phyloP scores from a whole-genome alignment of 2,113 vertebrate genomes.

The Pachycephala philippinensis region DNA sequence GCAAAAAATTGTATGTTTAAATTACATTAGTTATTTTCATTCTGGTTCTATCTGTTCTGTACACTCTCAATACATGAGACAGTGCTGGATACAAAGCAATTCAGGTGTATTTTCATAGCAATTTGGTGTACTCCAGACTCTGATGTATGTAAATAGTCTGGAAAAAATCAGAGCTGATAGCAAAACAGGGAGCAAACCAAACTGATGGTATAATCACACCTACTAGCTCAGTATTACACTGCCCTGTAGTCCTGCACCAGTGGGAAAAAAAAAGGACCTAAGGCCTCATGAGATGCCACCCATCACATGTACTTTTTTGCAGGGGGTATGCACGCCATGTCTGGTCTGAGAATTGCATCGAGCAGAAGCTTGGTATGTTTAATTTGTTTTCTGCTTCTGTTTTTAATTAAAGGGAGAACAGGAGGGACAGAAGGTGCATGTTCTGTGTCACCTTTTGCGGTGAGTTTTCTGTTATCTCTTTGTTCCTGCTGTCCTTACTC shows the following conservation, averaged over 20 bases:
- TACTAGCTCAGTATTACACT: background rate
- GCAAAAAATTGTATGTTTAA: background rate
- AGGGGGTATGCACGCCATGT: background rate
- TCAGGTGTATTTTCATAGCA: background rate
- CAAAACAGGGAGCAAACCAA: background rate
- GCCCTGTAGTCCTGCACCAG: background rate
- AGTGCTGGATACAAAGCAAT: background rate
- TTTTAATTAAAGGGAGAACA: conserved; percentile 33
- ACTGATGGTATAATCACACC: background rate
- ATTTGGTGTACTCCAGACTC: background rate
- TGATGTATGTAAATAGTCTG: background rate
- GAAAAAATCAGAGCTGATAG: background rate
- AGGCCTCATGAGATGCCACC: background rate
- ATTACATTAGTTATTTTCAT: background rate
- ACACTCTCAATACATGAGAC: background rate
- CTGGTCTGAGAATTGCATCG: background rate
- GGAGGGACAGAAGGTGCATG: background rate
- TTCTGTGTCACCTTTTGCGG: background rate
- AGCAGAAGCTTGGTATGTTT: background rate
- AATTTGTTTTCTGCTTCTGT: background rate
- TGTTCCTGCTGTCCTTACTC: background rate
- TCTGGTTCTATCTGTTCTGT: background rate
- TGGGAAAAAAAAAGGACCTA: background rate
- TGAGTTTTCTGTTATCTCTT: conserved; percentile 10
- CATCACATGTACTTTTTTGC: accelerated